A percentile compares a stretch with the other conserved stretches of the same genome.
Conservation (phyloP, 2,113 vertebrate genomes). For the Camarhynchus parvulus region DNA sequence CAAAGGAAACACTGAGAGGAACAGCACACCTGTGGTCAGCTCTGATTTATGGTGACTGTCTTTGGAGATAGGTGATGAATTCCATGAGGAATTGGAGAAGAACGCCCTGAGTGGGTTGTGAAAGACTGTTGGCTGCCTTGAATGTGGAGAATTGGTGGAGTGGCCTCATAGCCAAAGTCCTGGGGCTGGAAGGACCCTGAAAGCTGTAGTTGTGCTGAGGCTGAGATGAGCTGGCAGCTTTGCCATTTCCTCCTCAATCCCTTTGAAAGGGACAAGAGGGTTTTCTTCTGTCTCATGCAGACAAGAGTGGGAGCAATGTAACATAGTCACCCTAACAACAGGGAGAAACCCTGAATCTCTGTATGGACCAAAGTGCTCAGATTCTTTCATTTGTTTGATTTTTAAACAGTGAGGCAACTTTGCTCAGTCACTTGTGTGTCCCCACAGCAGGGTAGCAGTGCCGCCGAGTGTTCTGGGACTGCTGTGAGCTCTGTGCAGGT, state of each 20-base stretch:
- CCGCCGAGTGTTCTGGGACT: not conserved
- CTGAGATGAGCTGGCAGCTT: not conserved
- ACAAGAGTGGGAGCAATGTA: not conserved
- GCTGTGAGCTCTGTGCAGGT: not conserved
- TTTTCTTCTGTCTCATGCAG: not conserved
- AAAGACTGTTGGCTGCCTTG: not conserved
- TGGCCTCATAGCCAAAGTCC: accelerated
- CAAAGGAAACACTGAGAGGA: not conserved
- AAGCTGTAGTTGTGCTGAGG: not conserved
- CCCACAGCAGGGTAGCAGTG: not conserved
- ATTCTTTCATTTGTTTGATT: not conserved
- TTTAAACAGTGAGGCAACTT: not conserved
- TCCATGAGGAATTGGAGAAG: not conserved
- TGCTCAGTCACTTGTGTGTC: not conserved
- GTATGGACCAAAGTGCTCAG: not conserved
- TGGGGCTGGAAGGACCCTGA: not conserved
- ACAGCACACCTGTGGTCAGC: not conserved
- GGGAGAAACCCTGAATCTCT: not conserved
- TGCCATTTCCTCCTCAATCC: not conserved
- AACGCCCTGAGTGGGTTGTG: not conserved
- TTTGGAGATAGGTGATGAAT: not conserved
- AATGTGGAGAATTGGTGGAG: accelerated
- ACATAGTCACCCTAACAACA: not conserved
- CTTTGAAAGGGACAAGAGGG: not conserved
- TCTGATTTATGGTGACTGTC: accelerated